Conservation (phyloP, 2,113 vertebrate genomes). For the Acrocephalus arundinaceus region DNA sequence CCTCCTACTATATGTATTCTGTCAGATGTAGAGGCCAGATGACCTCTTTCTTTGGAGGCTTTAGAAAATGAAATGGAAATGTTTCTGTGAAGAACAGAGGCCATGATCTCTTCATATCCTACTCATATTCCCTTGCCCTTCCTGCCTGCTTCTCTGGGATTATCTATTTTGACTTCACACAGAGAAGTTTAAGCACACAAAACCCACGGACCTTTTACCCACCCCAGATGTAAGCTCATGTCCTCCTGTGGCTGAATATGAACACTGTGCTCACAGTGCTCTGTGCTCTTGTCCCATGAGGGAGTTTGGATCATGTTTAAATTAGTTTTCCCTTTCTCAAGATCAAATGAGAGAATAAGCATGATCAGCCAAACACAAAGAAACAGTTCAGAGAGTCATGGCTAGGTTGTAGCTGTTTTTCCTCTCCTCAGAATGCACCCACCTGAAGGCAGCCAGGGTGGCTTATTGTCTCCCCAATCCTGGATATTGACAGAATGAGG, state of each 20-base stretch:
- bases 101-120: neutral
- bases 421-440: neutral
- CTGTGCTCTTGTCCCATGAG: neutral
- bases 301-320: neutral
- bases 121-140: neutral
- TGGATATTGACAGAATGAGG: constrained; percentile 49
- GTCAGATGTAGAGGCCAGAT: neutral
- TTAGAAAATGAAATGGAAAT: constrained; percentile 6
- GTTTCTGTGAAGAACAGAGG: neutral
- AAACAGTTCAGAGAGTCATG: neutral
- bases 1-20: neutral
- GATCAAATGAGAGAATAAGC: neutral
- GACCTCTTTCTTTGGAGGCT: neutral
- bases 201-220: neutral
- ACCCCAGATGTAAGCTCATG: neutral
- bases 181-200: neutral
- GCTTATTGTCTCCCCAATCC: neutral
- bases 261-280: neutral
- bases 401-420: neutral
- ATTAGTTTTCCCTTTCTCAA: neutral
- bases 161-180: neutral
- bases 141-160: neutral
- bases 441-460: neutral
- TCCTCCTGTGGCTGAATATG: neutral
- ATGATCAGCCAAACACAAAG: neutral